Base-by-base conservation (phyloP, 2,113 vertebrate species). In the Gnathonemus echidnorhynchus region DNA sequence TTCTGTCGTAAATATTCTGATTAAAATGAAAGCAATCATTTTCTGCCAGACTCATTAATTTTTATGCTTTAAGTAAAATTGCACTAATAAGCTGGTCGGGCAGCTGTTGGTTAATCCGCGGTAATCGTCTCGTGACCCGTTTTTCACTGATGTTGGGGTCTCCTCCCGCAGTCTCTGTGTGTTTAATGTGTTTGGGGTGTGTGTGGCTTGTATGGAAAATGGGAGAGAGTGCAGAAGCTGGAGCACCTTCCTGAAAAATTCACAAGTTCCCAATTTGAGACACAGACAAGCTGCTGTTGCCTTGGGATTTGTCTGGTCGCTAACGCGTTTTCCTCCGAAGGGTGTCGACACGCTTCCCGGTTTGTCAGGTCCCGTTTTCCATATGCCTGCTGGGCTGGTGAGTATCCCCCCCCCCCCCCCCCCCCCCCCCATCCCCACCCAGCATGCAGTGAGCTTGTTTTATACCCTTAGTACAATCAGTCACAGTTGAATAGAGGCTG, bases 41-140 rank as follows among this genome's bases (percentile, higher is more conserved):
- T 85, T 48, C 45, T 48, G 42, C 24, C 83, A 48, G 83, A 85
- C 10, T 85, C 83, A 48, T 48, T n/a, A 45, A 85, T 85, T 85
- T 83, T 48, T 85, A 85, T 48, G 19, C 21, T 85, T 48, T 85
- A 85, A 85, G 45, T 85, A 48, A 85, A 85, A 85, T n/a, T 48
- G 83, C 45, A 48, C 83, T 48, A 85, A 48, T 85, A n/a, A 45
- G 83, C 83, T 39, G 39, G 45, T n/a, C n/a, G 83, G 11, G 19
- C 83, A 85, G 45, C 83, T 85, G 83, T 48, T 4, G 7, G 42
- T 85, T 85, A 85, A 85, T 85, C 83, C 83, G 19, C 24, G 4
- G 83, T 85, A 85, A 85, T 85, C 83, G 13, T 48, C 42, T 10
- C 9, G 19, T 48, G 83, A 85, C 45, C 83, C 45, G 42, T 48